Evolutionary conservation across 2,888 invertebrate genomes (phyloP), one percentile per base, ranked within the genome.

Genomic region (Colostygia pectinataria): DNA sequence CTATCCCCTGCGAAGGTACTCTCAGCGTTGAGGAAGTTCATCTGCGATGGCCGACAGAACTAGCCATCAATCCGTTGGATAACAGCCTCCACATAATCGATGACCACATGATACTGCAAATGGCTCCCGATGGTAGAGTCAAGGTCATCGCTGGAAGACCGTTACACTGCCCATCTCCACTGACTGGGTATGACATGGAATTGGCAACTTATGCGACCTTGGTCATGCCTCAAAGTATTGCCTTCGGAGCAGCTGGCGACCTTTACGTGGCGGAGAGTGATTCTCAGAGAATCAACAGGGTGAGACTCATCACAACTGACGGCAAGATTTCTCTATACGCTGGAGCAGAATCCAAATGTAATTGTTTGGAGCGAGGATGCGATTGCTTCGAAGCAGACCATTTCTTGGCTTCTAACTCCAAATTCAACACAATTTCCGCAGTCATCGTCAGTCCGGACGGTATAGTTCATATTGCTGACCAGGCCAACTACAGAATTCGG

Each of bases 251-350:
- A 0, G 94, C 96, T 32, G 99, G 99, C 2, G 95, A 97, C 70
- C 87, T 99, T 7, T 99, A 95, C 74, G 96, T 99, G 0, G 98
- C 98, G 0, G 99, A 99, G 78, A 98, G 98, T 67, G 98, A 99
- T 80, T 97, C 97, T 0, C 98, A 98, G 77, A 92, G 98, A 60
- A 96, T 98, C 41, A 98, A 99, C 80, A 92, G 98, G 38, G 94
- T 98, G 0, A 91, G 98, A 10, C 93, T 97, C 0, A 96, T 99
- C 42, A 96, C 96, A 0, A 98, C 98, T 0, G 98, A 98, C 78
- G 98, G 98, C 0, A 95, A 96, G 69, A 97, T 99, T 50, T 93
- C 95, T 0, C 93, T 96, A n/a, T 98, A 97, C 71, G 98, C 98
- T 14, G 99, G 98, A 0, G 96, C 96, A 0, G 98, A 98, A 78